A percentile compares a stretch with the other conserved stretches of the same genome.
Evolutionary conservation across 1,140 invertebrate species (phyloP).

Genomic region (Diorhabda elongata): DNA sequence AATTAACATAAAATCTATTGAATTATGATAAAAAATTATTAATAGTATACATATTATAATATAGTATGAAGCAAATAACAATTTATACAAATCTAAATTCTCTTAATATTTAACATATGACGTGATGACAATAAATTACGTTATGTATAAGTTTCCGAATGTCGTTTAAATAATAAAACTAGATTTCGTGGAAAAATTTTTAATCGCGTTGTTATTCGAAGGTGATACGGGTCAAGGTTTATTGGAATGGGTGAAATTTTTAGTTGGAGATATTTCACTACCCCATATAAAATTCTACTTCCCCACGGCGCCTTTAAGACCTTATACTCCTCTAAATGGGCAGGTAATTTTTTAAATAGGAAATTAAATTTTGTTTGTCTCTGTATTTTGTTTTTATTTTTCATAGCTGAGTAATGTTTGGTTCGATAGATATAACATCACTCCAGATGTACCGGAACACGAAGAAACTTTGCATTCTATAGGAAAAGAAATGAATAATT

Average conservation of each 20-base stretch:
- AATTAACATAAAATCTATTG: no score
- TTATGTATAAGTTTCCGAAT: not conserved
- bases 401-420: constrained; percentile 59
- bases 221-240: constrained; percentile 60
- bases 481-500: constrained; percentile 52
- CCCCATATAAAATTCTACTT: constrained; percentile 67
- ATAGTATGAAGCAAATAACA: no score
- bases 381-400: constrained; percentile 20
- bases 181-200: not conserved
- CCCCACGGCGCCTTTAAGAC: constrained; percentile 64
- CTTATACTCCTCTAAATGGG: constrained; percentile 61
- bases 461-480: constrained; percentile 56
- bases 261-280: constrained; percentile 59
- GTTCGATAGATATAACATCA: constrained; percentile 63
- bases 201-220: constrained; percentile 38
- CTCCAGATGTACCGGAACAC: constrained; percentile 57
- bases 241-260: constrained; percentile 59
- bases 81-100: no score
- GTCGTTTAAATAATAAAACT: constrained; percentile 22
- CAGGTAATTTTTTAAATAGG: constrained; percentile 42
- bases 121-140: no score
- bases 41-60: no score
- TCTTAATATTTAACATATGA: no score
- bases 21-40: no score
- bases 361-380: constrained; percentile 9